Evolutionary conservation across 2,888 invertebrate genomes (phyloP).

Genomic region (Calameuta filiformis): DNA sequence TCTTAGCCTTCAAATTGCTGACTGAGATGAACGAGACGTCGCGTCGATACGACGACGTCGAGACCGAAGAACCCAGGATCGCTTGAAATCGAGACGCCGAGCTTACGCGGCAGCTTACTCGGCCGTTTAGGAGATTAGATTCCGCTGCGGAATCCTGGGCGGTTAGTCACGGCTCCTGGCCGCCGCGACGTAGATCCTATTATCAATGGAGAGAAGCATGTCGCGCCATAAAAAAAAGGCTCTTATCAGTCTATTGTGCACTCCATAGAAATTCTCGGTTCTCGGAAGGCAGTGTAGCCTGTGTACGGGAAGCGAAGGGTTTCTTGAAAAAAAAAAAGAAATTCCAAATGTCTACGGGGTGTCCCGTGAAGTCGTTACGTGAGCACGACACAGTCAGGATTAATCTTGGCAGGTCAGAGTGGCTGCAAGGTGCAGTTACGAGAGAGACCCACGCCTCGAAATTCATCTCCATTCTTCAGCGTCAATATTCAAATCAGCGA

Average conservation of each 20-base stretch:
- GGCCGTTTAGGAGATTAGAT: background rate
- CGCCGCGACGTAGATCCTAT: background rate
- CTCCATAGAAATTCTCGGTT: too few species aligned
- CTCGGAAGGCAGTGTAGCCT: too few species aligned
- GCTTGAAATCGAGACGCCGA: background rate
- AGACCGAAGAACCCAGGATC: background rate
- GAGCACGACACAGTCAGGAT: background rate
- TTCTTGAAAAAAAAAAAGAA: background rate
- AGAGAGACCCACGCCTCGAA: conserved; percentile 2
- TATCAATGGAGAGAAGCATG: background rate
- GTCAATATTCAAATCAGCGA: conserved; percentile 53
- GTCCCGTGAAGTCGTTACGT: background rate
- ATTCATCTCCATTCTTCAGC: conserved; percentile 48
- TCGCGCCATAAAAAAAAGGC: background rate
- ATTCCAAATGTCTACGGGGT: conserved; percentile 1
- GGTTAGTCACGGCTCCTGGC: background rate
- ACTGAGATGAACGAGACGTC: too few species aligned
- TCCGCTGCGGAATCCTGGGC: background rate
- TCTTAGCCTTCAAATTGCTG: conserved; percentile 23
- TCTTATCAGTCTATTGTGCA: background rate
- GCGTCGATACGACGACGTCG: too few species aligned
- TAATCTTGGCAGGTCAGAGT: background rate
- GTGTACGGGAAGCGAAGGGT: too few species aligned
- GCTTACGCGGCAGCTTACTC: conserved; percentile 2
- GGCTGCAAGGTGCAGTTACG: conserved; percentile 27